Evolutionary conservation across 2,888 invertebrate genomes (phyloP).

Genomic region (Epicampocera succincta): DNA sequence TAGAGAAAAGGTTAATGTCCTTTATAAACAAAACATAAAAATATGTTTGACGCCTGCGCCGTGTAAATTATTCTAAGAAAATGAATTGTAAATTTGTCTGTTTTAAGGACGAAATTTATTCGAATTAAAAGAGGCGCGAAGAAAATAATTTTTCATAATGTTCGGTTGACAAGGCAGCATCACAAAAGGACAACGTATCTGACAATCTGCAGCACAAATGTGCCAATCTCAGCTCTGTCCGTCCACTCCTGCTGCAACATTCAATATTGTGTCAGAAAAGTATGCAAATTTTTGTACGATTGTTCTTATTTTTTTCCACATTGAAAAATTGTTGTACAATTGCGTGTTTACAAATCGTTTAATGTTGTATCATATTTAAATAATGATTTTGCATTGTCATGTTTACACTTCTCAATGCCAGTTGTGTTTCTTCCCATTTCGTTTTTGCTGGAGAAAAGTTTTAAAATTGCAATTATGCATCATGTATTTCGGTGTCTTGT

Average conservation of each 20-base stretch:
- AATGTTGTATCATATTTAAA: conserved; percentile 22
- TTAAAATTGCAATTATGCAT: conserved; percentile 32
- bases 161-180: conserved; percentile 1
- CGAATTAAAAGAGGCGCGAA: conserved; percentile 61
- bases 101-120: conserved; percentile 3
- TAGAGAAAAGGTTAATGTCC: conserved; percentile 70
- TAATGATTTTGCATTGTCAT: conserved; percentile 43
- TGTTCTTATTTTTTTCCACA: neutral
- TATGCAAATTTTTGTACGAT: neutral
- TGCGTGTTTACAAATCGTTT: conserved; percentile 43
- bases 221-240: conserved; percentile 22
- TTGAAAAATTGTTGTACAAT: conserved; percentile 7
- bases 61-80: conserved; percentile 38
- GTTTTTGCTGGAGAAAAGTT: conserved; percentile 1
- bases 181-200: neutral
- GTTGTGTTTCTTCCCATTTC: conserved; percentile 39
- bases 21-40: conserved; percentile 55
- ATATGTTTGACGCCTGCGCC: conserved; percentile 56
- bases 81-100: conserved; percentile 30
- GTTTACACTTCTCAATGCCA: conserved; percentile 55
- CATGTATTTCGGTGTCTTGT: neutral
- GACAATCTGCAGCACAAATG: neutral
- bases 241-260: conserved; percentile 28
- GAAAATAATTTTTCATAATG: neutral
- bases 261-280: neutral